Evolutionary conservation across 2,113 vertebrate genomes (phyloP).

Genomic region (Rhizomys pruinosus): DNA sequence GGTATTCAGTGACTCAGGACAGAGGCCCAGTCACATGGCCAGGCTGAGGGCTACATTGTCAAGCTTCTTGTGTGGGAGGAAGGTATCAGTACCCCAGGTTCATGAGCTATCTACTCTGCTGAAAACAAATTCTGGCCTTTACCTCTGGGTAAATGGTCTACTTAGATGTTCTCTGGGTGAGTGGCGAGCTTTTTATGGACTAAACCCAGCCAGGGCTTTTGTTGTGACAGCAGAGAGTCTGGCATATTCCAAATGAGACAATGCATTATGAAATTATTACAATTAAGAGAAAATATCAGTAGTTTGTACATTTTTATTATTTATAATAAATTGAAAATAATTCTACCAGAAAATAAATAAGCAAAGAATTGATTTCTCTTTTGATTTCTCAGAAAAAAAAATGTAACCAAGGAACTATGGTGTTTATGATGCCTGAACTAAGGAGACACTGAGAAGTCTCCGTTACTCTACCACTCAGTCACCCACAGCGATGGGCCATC

Average conservation of each 20-base stretch:
- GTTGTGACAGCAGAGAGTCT: constrained; percentile 37
- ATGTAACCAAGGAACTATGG: not conserved
- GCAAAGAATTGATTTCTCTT: not conserved
- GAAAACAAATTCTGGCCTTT: not conserved
- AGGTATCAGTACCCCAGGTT: not conserved
- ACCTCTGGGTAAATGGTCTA: not conserved
- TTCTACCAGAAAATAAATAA: constrained; percentile 53
- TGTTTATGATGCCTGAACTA: constrained; percentile 64
- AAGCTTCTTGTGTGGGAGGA: not conserved
- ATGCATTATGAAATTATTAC: not conserved
- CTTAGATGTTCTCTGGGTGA: too few species aligned
- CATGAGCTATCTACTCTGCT: not conserved
- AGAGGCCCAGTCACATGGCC: not conserved
- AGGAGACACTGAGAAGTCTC: constrained; percentile 62
- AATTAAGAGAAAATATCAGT: not conserved
- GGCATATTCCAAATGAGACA: constrained; percentile 15
- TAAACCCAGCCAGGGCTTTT: not conserved
- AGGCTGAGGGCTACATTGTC: not conserved
- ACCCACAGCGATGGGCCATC: constrained; percentile 63
- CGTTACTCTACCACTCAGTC: constrained; percentile 54
- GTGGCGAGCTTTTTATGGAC: too few species aligned
- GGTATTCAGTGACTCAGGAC: not conserved
- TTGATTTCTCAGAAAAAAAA: not conserved
- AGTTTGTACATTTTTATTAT: not conserved
- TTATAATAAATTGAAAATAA: constrained; percentile 65